Evolutionary conservation across 2,888 invertebrate species (phyloP).

Genomic region (Liodrosophila aerea): DNA sequence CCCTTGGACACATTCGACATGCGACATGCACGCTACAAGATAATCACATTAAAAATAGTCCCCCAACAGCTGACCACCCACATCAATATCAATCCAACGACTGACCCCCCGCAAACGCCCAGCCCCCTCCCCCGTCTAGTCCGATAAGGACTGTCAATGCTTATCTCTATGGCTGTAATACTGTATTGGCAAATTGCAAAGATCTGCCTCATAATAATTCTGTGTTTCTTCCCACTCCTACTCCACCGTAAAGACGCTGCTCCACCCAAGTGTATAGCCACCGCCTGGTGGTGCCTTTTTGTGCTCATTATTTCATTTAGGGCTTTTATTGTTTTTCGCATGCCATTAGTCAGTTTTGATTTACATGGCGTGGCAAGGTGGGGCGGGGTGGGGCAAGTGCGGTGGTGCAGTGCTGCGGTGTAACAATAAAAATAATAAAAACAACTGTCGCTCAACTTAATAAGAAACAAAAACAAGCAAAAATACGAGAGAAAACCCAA

Average conservation of each 20-base stretch:
- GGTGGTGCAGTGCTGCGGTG: slow-evolving; percentile 14
- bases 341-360: slow-evolving; percentile 79
- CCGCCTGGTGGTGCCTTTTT: slow-evolving; percentile 7
- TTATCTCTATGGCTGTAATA: slow-evolving; percentile 23
- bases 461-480: slow-evolving; percentile 58
- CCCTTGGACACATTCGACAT: slow-evolving; percentile 75
- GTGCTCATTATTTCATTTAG: slow-evolving; percentile 74
- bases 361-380: slow-evolving; percentile 49
- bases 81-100: slow-evolving; percentile 52
- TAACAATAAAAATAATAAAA: slow-evolving; percentile 78
- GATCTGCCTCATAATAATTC: background rate
- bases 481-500: background rate
- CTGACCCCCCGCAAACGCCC: slow-evolving; percentile 19
- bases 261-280: background rate
- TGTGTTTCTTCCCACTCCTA: slow-evolving; percentile 26
- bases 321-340: slow-evolving; percentile 79
- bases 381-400: background rate
- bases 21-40: slow-evolving; percentile 80
- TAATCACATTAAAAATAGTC: slow-evolving; percentile 80
- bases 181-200: slow-evolving; percentile 8
- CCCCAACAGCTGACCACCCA: slow-evolving; percentile 46
- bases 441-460: slow-evolving; percentile 79
- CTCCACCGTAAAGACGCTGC: background rate
- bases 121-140: background rate
- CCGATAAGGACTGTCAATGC: slow-evolving; percentile 2